Conservation (phyloP, 2,888 invertebrate species). For the Choristoneura rosaceana region DNA sequence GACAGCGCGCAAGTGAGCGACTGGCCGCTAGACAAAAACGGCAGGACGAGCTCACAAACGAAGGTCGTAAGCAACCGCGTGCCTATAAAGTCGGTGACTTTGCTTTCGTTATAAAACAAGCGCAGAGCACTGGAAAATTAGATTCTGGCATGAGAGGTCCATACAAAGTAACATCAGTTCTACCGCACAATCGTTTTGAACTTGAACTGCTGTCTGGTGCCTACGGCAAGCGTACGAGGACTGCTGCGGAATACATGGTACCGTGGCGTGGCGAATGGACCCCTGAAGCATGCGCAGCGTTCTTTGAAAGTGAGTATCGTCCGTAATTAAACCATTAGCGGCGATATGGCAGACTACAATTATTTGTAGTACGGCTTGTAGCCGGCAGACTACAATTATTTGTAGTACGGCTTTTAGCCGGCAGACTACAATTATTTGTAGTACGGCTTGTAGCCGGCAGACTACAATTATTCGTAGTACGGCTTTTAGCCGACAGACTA, state of each 20-base stretch:
- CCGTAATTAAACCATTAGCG: not conserved
- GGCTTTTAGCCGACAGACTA: not conserved
- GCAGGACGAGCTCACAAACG: conserved; percentile 1
- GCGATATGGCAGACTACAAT: not conserved
- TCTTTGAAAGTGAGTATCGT: not conserved
- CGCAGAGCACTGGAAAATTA: not conserved
- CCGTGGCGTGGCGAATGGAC: conserved; percentile 1
- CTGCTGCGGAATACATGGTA: not conserved
- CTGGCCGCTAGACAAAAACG: conserved; percentile 10
- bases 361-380: not conserved
- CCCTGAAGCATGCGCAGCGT: not conserved
- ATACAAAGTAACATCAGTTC: not conserved
- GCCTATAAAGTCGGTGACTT: not conserved
- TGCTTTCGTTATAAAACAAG: not conserved
- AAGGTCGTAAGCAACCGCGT: not conserved
- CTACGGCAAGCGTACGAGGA: not conserved
- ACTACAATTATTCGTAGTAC: too few species aligned
- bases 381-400: not conserved
- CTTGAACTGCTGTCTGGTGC: not conserved
- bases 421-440: not conserved
- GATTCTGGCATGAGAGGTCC: not conserved
- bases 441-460: not conserved
- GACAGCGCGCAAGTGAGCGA: conserved; percentile 14
- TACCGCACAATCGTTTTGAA: not conserved
- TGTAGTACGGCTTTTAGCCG: not conserved